A percentile compares a stretch with the other conserved stretches of the same genome.
Evolutionary conservation across 2,888 invertebrate species (phyloP).

Genomic region (Tenodera sinensis): DNA sequence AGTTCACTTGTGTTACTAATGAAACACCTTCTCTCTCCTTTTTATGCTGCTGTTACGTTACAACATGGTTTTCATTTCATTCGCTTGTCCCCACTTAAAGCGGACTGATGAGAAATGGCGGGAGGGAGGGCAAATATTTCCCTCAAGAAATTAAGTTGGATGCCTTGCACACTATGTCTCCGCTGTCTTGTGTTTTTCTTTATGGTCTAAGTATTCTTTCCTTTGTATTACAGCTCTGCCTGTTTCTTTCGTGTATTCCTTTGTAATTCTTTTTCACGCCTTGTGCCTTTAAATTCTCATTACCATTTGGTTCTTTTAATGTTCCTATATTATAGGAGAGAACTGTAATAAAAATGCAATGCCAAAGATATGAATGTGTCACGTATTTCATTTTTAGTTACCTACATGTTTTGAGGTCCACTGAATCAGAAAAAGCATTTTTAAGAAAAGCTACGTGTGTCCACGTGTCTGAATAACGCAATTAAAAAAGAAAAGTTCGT

Average conservation of each 20-base stretch:
- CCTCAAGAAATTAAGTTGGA: constrained; percentile 12
- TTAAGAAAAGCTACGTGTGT: no score
- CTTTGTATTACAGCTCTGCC: not conserved
- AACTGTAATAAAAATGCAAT: no score
- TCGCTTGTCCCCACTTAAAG: not conserved
- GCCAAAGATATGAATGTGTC: no score
- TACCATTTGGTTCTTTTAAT: no score
- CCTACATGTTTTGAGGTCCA: no score
- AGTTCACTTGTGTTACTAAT: constrained; percentile 21
- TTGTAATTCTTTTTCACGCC: not conserved
- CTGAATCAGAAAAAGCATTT: no score
- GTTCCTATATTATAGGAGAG: no score
- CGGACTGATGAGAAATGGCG: constrained; percentile 3
- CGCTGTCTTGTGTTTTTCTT: not conserved
- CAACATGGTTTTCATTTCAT: not conserved
- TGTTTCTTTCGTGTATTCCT: not conserved
- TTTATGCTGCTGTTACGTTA: not conserved
- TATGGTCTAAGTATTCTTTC: not conserved
- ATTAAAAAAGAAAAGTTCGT: no score
- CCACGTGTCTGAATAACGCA: no score
- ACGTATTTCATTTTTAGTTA: no score
- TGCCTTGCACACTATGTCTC: not conserved
- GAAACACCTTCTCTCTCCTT: constrained; percentile 13
- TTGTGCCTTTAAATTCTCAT: no score
- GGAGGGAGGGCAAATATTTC: not conserved